These are phyloP conservation scores for Drosophila baimaii DNA, from an alignment of 1,140 invertebrate species.

Conservation along the genomic window DNA sequence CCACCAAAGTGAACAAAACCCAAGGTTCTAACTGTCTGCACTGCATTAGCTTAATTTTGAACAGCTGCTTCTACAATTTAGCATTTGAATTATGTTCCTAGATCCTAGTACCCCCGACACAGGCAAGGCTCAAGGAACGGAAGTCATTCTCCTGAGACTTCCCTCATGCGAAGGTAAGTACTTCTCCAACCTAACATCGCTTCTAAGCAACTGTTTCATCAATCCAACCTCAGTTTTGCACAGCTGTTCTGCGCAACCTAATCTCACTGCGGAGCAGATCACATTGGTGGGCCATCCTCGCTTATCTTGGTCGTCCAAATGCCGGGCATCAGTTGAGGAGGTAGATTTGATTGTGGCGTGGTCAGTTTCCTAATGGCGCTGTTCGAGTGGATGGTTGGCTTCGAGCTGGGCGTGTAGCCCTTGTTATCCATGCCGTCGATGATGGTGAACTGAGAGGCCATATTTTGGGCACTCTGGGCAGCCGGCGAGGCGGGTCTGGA, in stretches of 20 bases:
- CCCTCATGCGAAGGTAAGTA: not conserved
- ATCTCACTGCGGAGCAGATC: conserved; percentile 35
- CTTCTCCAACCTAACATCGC: not conserved
- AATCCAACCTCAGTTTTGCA: not conserved
- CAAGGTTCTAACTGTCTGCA: conserved; percentile 13
- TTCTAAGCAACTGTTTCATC: not conserved
- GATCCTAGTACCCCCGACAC: not conserved
- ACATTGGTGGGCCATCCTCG: conserved; percentile 69
- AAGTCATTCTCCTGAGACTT: not conserved
- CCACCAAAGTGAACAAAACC: conserved; percentile 36
- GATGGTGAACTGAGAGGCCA: conserved; percentile 70
- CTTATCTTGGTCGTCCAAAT: conserved; percentile 81
- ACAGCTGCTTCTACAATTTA: conserved; percentile 18
- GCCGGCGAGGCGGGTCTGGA: conserved; percentile 47
- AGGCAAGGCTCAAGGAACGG: no score
- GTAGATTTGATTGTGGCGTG: conserved; percentile 80
- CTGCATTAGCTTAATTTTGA: conserved; percentile 19
- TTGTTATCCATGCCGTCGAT: conserved; percentile 79
- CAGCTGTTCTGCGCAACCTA: conserved; percentile 5
- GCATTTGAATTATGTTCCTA: not conserved
- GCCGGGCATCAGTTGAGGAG: conserved; percentile 81
- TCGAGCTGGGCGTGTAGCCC: conserved; percentile 56
- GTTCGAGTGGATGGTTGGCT: conserved; percentile 66
- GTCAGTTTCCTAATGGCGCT: conserved; percentile 70
- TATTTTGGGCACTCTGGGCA: conserved; percentile 61